These are phyloP conservation scores for Aphis craccivora DNA, from an alignment of 1,140 invertebrate species.

Conservation along the genomic window DNA sequence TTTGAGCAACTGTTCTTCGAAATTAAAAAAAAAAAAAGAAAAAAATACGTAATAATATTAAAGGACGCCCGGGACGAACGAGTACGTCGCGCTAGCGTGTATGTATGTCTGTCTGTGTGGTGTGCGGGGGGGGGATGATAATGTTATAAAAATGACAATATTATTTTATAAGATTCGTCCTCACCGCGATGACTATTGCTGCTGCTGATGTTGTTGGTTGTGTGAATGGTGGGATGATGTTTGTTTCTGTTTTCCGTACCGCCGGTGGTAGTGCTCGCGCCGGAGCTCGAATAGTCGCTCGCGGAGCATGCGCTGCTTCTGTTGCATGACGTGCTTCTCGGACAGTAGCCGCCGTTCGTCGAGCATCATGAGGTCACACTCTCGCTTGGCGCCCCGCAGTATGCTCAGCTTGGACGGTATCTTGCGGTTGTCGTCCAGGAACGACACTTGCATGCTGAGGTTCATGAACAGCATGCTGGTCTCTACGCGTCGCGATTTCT, in stretches of 20 bases:
- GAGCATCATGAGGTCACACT: slow-evolving; percentile 48
- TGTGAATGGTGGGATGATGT: neutral
- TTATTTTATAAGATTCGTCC: neutral
- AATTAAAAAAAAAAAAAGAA: neutral
- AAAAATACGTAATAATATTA: neutral
- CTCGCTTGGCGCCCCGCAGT: slow-evolving; percentile 54
- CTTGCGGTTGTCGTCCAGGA: slow-evolving; percentile 54
- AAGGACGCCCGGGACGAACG: neutral
- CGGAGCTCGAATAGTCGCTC: slow-evolving; percentile 53
- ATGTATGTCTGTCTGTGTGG: neutral
- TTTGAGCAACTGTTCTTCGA: slow-evolving; percentile 32
- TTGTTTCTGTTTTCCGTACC: slow-evolving; percentile 40
- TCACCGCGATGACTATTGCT: neutral
- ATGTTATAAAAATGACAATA: neutral
- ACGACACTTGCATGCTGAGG: slow-evolving; percentile 52
- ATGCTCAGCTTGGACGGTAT: slow-evolving; percentile 57
- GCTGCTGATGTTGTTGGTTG: neutral
- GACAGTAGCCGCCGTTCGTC: slow-evolving; percentile 51
- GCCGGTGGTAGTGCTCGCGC: slow-evolving; percentile 45
- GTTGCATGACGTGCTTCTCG: slow-evolving; percentile 53
- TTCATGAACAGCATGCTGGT: slow-evolving; percentile 58
- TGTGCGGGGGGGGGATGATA: neutral
- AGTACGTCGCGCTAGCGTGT: neutral
- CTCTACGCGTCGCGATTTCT: slow-evolving; percentile 45
- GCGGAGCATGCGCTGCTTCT: slow-evolving; percentile 48